phyloP scores from a whole-genome alignment of 30 jellyfish, hydroid and myxozoan species.

The Sanderia malayensis region DNA sequence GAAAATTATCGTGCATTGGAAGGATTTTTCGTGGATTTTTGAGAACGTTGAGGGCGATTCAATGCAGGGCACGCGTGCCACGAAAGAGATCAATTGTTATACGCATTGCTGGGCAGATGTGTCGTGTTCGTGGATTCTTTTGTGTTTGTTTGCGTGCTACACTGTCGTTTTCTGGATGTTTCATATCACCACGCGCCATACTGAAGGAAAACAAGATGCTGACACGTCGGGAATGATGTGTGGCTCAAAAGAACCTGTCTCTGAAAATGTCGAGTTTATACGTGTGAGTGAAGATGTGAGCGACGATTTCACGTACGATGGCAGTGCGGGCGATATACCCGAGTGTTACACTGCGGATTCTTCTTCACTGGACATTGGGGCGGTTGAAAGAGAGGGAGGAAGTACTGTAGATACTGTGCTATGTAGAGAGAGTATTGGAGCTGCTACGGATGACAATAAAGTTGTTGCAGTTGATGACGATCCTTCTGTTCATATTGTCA shows the following conservation, averaged over 20 bases:
- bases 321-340: background rate
- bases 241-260: background rate
- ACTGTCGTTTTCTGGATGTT: background rate
- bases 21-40: background rate
- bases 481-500: too few relatives aligned
- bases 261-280: slow-evolving; percentile 1
- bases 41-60: background rate
- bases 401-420: too few relatives aligned
- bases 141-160: background rate
- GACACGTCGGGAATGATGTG: too few relatives aligned
- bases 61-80: background rate
- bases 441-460: too few relatives aligned
- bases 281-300: background rate
- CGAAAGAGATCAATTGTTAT: background rate
- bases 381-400: too few relatives aligned
- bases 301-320: background rate
- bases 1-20: background rate
- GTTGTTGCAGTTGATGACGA: too few relatives aligned
- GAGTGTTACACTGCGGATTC: too few relatives aligned
- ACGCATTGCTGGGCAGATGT: background rate
- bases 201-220: background rate
- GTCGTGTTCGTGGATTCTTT: background rate
- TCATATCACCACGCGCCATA: background rate
- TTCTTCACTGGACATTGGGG: too few relatives aligned
- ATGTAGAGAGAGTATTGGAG: too few relatives aligned